phyloP scores from a whole-genome alignment of 2,797 vertebrate species.

The Craterocephalus amniculus region DNA sequence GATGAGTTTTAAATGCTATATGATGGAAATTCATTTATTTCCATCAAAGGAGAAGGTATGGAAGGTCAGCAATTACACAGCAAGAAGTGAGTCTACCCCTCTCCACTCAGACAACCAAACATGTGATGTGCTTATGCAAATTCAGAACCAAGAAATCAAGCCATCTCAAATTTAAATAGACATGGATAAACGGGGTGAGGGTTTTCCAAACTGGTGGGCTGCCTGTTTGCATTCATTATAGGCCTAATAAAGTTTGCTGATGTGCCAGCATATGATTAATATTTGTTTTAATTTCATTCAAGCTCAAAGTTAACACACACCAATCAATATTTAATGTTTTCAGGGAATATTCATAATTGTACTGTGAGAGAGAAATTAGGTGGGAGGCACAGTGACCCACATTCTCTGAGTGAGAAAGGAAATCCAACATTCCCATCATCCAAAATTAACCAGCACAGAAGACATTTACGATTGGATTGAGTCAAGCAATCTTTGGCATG shows the following conservation, averaged over 20 bases:
- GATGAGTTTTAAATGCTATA: slow-evolving; percentile 68
- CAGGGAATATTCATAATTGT: slow-evolving; percentile 80
- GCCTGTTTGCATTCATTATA: slow-evolving; percentile 60
- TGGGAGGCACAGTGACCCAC: slow-evolving; percentile 53
- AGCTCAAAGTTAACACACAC: slow-evolving; percentile 73
- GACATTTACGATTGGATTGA: neutral
- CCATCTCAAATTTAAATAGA: slow-evolving; percentile 70
- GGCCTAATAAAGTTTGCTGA: slow-evolving; percentile 73
- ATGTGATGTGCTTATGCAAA: slow-evolving; percentile 35
- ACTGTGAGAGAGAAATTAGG: slow-evolving; percentile 63
- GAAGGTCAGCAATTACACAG: slow-evolving; percentile 64
- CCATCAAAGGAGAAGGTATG: slow-evolving; percentile 52
- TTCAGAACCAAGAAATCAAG: slow-evolving; percentile 55
- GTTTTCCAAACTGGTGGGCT: slow-evolving; percentile 46
- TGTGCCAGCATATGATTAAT: slow-evolving; percentile 73
- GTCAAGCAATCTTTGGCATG: no score
- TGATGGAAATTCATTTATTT: slow-evolving; percentile 59
- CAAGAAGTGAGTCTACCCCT: slow-evolving; percentile 10
- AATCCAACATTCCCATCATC: slow-evolving; percentile 37
- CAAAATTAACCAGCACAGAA: slow-evolving; percentile 3
- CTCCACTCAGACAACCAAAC: slow-evolving; percentile 34
- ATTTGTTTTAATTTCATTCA: slow-evolving; percentile 83
- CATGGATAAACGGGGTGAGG: slow-evolving; percentile 56
- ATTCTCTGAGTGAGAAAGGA: slow-evolving; percentile 36
- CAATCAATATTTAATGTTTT: slow-evolving; percentile 84